phyloP scores from a whole-genome alignment of 2,113 vertebrate genomes.

The Empidonax alnorum region DNA sequence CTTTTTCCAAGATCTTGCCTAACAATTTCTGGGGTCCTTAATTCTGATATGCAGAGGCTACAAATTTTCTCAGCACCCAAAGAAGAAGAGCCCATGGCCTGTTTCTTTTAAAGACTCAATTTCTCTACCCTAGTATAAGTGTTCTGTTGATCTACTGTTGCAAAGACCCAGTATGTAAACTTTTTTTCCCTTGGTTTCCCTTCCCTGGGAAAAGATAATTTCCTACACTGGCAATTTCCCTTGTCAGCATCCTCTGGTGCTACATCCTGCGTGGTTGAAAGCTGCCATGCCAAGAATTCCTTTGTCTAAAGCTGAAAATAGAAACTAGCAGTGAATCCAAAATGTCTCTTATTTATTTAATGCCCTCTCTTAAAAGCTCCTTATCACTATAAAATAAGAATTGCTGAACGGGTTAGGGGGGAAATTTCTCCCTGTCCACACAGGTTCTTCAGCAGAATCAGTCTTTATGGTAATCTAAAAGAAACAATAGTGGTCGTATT shows the following conservation, averaged over 20 bases:
- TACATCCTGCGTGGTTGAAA: background rate
- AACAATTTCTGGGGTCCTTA: background rate
- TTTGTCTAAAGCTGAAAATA: slow-evolving; percentile 16
- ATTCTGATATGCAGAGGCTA: background rate
- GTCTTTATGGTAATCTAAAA: background rate
- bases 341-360: background rate
- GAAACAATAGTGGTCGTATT: background rate
- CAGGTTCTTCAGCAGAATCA: background rate
- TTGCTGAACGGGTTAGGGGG: background rate
- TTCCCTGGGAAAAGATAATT: background rate
- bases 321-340: background rate
- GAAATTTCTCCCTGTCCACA: background rate
- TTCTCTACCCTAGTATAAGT: background rate
- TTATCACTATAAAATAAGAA: background rate
- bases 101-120: background rate
- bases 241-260: background rate
- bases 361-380: background rate
- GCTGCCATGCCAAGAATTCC: background rate
- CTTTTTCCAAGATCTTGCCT: background rate
- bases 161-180: background rate
- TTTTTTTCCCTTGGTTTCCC: background rate
- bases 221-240: background rate
- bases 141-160: background rate
- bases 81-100: background rate
- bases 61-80: background rate